Evolutionary conservation across 2,888 invertebrate species (phyloP), one percentile per base, ranked within the genome.

Genomic region (Aleiodes leptofemur): DNA sequence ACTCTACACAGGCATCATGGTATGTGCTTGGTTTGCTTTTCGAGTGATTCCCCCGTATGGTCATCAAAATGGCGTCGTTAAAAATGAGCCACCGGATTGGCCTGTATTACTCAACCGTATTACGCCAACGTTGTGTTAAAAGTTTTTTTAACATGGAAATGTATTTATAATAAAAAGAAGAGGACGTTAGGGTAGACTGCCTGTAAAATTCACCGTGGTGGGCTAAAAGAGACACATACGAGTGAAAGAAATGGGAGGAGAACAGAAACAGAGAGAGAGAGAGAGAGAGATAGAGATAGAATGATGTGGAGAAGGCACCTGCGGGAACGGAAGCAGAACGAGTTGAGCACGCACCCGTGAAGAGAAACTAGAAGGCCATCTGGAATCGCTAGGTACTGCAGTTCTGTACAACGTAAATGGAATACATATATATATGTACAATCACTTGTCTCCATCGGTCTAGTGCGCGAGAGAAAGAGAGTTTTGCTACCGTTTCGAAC

Each of bases 51-150:
- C 74, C 74, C 61, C 31, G n/a, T 11, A 31, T n/a, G 51, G 73
- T 57, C 23, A 50, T 64, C 79, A 83, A 84, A 84, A 84, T 83
- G 83, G 83, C 83, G 83, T 71, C 74, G 43, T 57, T n/a, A 51
- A 64, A 64, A 51, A 74, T 70, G 64, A 61, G 73, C 76, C 68
- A 51, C 68, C 64, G 73, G 80, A 80, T 80, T 80, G 80, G 80
- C 70, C 55, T 61, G 56, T 69, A 61, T 59, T 57, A 31, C 77
- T 74, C 56, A 51, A 78, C 48, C 68, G 76, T 70, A 78, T 61
- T 75, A 77, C 80, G 77, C 77, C 64, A 76, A 80, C 78, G 72
- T 72, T 64, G 14, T 16, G 43, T 61, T 61, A 61, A 38, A 48
- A 55, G 71, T 68, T 55, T 74, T 69, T 70, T 23, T 23, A 23